Evolutionary conservation across 1,140 invertebrate genomes (phyloP).

Genomic region (Platyscapa corneri): DNA sequence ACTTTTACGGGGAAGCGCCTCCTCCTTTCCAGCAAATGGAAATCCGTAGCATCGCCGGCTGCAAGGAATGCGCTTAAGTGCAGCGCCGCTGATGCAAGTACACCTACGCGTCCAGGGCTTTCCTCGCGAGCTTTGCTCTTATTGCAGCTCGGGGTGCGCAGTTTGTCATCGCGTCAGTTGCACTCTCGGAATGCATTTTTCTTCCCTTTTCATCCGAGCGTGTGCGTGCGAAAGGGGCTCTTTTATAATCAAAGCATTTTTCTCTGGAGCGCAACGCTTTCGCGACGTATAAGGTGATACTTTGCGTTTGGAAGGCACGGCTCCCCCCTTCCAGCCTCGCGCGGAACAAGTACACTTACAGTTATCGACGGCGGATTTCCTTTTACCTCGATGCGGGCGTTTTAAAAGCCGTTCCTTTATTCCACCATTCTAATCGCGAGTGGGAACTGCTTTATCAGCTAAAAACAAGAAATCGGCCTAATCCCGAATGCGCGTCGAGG

Average conservation of each 20-base stretch:
- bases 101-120: neutral
- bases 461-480: no score
- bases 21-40: no score
- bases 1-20: no score
- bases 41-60: neutral
- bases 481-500: no score
- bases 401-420: neutral
- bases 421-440: no score
- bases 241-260: neutral
- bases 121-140: neutral
- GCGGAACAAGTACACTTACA: neutral
- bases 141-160: neutral
- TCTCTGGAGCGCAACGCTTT: neutral
- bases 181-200: no score
- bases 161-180: neutral
- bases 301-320: neutral
- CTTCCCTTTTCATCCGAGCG: no score
- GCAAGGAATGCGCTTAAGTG: slow-evolving; percentile 7
- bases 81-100: no score
- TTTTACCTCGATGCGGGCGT: neutral
- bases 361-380: neutral
- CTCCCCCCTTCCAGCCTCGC: neutral
- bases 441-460: no score
- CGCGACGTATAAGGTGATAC: neutral
- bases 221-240: no score